phyloP scores from a whole-genome alignment of 2,888 invertebrate species.

The Tryphoninae sp. region DNA sequence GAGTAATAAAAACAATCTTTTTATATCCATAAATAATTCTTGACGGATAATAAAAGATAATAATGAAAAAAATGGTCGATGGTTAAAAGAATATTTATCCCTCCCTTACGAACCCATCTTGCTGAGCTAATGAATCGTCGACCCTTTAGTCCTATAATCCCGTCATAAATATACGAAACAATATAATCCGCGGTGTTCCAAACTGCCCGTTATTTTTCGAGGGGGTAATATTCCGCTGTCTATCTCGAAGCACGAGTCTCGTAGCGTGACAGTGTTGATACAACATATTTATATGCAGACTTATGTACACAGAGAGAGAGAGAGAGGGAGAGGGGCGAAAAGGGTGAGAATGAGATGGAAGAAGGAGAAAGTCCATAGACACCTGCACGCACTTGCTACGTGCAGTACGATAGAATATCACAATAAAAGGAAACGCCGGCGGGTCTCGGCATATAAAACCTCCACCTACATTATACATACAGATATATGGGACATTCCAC shows the following conservation, averaged over 20 bases:
- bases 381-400: constrained; percentile 53
- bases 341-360: constrained; percentile 7
- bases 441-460: constrained; percentile 6
- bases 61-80: background rate
- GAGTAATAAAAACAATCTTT: too few relatives aligned
- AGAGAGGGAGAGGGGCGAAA: background rate
- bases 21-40: background rate
- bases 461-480: constrained; percentile 3
- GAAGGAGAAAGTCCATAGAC: constrained; percentile 21
- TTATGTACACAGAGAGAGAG: constrained; percentile 23
- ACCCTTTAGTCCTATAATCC: constrained; percentile 16
- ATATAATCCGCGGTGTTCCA: background rate
- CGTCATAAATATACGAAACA: constrained; percentile 3
- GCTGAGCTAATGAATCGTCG: constrained; percentile 3
- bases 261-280: constrained; percentile 23
- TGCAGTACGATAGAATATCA: constrained; percentile 40
- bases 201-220: background rate
- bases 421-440: constrained; percentile 30
- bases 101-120: background rate
- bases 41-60: background rate
- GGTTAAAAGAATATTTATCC: background rate
- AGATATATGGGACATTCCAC: constrained; percentile 15
- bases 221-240: background rate
- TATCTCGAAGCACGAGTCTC: background rate
- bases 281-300: constrained; percentile 39